Percentiles rank a stretch among this genome's conserved stretches.
Conservation (phyloP, 2,113 vertebrate species). For the Tupaia chinensis region DNA sequence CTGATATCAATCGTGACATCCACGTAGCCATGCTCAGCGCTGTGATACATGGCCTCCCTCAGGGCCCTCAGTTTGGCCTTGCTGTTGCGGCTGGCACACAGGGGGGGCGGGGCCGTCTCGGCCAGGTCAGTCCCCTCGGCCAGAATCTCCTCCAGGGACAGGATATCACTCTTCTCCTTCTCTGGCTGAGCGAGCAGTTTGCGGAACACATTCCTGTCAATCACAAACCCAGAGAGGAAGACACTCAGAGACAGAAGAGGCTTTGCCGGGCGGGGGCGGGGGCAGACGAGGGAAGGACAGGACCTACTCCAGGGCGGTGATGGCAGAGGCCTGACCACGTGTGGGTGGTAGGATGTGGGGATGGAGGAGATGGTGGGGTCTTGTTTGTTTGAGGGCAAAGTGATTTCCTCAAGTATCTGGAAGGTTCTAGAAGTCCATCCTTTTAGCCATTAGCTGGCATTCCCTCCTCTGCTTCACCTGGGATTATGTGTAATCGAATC, state of each 20-base stretch:
- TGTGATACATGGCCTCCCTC: slow-evolving; percentile 99
- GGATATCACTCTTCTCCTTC: slow-evolving; percentile 95
- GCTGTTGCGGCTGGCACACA: slow-evolving; percentile 93
- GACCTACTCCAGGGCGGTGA: neutral
- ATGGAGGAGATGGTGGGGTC: neutral
- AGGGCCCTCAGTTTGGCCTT: slow-evolving; percentile 97
- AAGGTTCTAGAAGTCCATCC: slow-evolving; percentile 11
- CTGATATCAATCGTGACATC: slow-evolving; percentile 98
- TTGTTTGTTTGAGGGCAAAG: neutral
- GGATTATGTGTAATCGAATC: neutral
- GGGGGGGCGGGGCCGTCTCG: slow-evolving; percentile 89
- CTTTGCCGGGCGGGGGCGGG: neutral
- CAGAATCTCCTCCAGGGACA: slow-evolving; percentile 98
- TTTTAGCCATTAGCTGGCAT: neutral
- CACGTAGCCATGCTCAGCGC: slow-evolving; percentile 96
- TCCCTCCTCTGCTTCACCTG: neutral
- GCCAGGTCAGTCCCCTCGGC: slow-evolving; percentile 95
- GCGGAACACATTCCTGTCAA: slow-evolving; percentile 96
- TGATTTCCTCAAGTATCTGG: neutral
- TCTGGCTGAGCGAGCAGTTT: slow-evolving; percentile 96
- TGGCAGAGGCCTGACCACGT: neutral
- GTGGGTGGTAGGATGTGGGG: neutral
- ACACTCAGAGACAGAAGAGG: slow-evolving; percentile 73
- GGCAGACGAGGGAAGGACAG: neutral
- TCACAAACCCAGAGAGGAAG: slow-evolving; percentile 76